Percentiles rank a stretch among this genome's conserved stretches.
These are phyloP conservation scores for Galeopsomyia nigrocyanea DNA, from an alignment of 2,888 invertebrate genomes.

Conservation along the genomic window DNA sequence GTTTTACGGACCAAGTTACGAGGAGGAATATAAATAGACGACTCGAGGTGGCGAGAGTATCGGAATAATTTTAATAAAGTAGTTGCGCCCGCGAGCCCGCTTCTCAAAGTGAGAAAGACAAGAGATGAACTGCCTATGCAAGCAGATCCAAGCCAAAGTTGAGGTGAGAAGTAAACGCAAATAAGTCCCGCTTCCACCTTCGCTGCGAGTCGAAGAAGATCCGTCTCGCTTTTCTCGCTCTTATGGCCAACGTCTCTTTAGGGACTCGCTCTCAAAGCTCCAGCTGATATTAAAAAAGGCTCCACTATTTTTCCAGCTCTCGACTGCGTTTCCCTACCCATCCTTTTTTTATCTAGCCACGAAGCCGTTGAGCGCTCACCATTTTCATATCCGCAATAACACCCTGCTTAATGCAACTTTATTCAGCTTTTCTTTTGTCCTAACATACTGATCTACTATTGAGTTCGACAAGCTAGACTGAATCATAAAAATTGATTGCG, in stretches of 20 bases:
- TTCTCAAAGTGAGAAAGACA: conserved; percentile 11
- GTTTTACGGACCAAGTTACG: too few species aligned
- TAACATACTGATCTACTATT: background rate
- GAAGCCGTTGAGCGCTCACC: conserved; percentile 40
- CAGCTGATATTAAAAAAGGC: conserved; percentile 57
- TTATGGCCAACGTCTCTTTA: too few species aligned
- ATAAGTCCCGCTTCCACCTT: conserved; percentile 1
- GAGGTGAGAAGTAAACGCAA: background rate
- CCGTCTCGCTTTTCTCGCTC: background rate
- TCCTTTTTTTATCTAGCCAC: background rate
- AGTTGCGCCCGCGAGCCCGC: background rate
- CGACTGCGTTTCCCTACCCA: background rate
- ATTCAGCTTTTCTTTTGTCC: background rate
- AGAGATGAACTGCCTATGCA: conserved; percentile 16
- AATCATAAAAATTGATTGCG: too few species aligned
- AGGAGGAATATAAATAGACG: too few species aligned
- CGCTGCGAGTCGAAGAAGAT: too few species aligned
- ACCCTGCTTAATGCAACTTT: conserved; percentile 46
- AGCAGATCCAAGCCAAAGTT: conserved; percentile 6
- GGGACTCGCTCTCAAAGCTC: conserved; percentile 7
- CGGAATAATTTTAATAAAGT: conserved; percentile 65
- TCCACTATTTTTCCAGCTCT: conserved; percentile 48
- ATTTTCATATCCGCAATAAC: conserved; percentile 54
- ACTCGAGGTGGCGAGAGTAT: conserved; percentile 45
- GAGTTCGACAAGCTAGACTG: too few species aligned